Evolutionary conservation across 2,888 invertebrate species (phyloP).

Genomic region (Vanessa cardui): DNA sequence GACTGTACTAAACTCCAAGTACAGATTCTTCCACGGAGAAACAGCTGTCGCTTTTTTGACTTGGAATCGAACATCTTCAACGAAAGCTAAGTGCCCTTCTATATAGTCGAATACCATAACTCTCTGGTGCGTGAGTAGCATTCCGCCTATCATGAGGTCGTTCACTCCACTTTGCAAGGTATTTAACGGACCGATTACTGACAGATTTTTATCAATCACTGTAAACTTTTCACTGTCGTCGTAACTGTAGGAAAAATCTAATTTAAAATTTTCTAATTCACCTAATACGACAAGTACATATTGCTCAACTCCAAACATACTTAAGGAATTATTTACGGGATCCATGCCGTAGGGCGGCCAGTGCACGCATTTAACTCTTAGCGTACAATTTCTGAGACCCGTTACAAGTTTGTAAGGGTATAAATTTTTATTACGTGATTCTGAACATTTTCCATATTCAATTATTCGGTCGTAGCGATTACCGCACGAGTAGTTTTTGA

Average conservation of each 20-base stretch:
- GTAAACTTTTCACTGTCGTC: conserved; percentile 42
- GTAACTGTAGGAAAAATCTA: conserved; percentile 48
- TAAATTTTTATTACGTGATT: conserved; percentile 38
- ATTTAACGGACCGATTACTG: conserved; percentile 48
- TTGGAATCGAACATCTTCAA: conserved; percentile 53
- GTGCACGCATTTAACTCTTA: conserved; percentile 51
- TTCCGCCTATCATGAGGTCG: conserved; percentile 47
- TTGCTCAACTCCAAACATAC: conserved; percentile 45
- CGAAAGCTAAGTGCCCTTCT: conserved; percentile 49
- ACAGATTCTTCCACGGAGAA: conserved; percentile 51
- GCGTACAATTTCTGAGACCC: conserved; percentile 56
- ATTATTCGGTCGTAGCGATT: conserved; percentile 53
- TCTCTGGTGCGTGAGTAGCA: conserved; percentile 45
- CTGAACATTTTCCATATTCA: conserved; percentile 52
- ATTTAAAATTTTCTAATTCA: conserved; percentile 50
- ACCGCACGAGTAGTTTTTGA: conserved; percentile 62
- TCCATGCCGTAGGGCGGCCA: conserved; percentile 58
- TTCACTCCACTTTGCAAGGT: conserved; percentile 43
- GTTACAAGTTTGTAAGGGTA: conserved; percentile 52
- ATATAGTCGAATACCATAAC: conserved; percentile 50
- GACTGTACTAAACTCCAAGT: conserved; percentile 48
- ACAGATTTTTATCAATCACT: conserved; percentile 39
- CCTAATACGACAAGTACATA: conserved; percentile 50
- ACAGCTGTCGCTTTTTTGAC: conserved; percentile 50
- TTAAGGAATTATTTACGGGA: conserved; percentile 23